These are phyloP conservation scores for Phocides pigmalion DNA, from an alignment of 1,140 invertebrate genomes.

Conservation along the genomic window DNA sequence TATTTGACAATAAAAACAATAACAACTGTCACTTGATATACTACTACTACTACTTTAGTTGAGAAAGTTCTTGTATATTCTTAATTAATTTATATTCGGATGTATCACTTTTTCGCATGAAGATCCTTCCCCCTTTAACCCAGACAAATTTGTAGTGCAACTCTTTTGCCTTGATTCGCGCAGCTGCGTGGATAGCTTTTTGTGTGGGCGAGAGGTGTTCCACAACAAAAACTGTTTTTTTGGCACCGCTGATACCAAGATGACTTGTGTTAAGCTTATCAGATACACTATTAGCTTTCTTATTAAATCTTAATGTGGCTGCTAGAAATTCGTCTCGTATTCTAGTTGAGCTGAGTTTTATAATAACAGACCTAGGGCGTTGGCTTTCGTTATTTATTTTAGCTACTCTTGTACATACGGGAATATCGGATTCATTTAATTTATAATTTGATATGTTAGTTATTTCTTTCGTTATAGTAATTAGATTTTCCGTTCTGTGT, in stretches of 20 bases:
- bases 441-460: conserved; percentile 22
- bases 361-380: conserved; percentile 34
- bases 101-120: conserved; percentile 40
- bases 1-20: conserved; percentile 3
- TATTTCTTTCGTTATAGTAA: conserved; percentile 26
- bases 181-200: conserved; percentile 39
- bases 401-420: conserved; percentile 35
- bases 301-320: conserved; percentile 36
- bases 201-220: conserved; percentile 46
- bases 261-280: conserved; percentile 39
- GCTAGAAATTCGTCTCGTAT: conserved; percentile 39
- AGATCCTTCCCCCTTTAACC: conserved; percentile 40
- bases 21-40: neutral
- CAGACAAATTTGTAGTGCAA: conserved; percentile 46
- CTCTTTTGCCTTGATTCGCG: conserved; percentile 38
- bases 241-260: conserved; percentile 34
- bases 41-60: neutral
- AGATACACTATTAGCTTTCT: conserved; percentile 12
- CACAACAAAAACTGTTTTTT: conserved; percentile 41
- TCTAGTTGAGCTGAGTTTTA: conserved; percentile 34
- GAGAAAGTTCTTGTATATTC: conserved; percentile 23
- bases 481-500: conserved; percentile 37
- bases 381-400: conserved; percentile 30
- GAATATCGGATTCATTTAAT: conserved; percentile 32
- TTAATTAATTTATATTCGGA: conserved; percentile 18